A percentile compares a stretch with the other conserved stretches of the same genome.
phyloP scores from a whole-genome alignment of 2,113 vertebrate species.

The Nestor notabilis region DNA sequence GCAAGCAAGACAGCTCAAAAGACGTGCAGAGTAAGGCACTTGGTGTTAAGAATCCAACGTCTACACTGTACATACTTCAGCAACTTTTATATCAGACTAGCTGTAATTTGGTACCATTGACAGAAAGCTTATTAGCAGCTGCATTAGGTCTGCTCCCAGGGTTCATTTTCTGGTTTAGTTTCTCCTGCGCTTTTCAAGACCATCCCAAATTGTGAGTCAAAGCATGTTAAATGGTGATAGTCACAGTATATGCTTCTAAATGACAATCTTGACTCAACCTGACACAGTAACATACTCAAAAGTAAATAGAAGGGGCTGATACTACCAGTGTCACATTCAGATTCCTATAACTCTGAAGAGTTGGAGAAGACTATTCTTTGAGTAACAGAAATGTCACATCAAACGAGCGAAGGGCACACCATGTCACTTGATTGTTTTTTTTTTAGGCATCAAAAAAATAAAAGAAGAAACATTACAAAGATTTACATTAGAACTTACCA shows the following conservation, averaged over 20 bases:
- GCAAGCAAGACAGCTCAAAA: background rate
- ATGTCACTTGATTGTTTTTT: background rate
- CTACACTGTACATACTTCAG: fast-evolving
- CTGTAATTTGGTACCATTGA: background rate
- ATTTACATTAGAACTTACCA: background rate
- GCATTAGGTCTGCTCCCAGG: background rate
- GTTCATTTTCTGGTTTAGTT: background rate
- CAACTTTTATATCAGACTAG: background rate
- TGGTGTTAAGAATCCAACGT: background rate
- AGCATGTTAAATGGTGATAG: background rate
- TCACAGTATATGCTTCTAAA: background rate
- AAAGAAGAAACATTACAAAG: background rate
- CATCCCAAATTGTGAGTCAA: background rate
- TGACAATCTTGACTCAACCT: background rate
- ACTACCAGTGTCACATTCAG: background rate
- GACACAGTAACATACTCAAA: background rate
- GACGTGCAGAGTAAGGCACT: background rate
- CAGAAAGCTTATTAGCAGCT: background rate
- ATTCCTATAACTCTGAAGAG: background rate
- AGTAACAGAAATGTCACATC: background rate
- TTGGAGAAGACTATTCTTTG: background rate
- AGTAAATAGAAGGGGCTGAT: background rate
- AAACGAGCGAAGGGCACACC: background rate
- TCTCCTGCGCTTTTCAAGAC: background rate
- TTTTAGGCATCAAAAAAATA: background rate